A percentile compares a stretch with the other conserved stretches of the same genome.
These are phyloP conservation scores for Percopsis transmontana DNA, from an alignment of 2,113 vertebrate genomes.

Conservation along the genomic window DNA sequence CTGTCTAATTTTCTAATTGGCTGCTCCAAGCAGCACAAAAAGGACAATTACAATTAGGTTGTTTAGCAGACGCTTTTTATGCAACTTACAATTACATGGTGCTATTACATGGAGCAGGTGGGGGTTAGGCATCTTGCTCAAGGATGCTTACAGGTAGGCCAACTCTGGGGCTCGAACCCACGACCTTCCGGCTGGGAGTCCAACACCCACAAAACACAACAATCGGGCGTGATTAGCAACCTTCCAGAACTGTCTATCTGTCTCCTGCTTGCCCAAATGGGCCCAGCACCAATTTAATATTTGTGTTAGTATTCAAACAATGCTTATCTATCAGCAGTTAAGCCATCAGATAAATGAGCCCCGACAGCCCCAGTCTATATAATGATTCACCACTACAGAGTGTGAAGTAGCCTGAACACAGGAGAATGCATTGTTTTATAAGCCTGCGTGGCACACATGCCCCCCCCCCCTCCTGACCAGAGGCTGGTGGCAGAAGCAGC, in stretches of 20 bases:
- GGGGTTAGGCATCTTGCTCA: too few species aligned
- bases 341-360: slow-evolving; percentile 63
- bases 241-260: slow-evolving; percentile 14
- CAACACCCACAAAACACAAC: slow-evolving; percentile 16
- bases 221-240: slow-evolving; percentile 6
- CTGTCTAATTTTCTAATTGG: slow-evolving; percentile 7
- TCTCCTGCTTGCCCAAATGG: slow-evolving; percentile 31
- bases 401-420: slow-evolving; percentile 31
- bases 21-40: slow-evolving; percentile 26
- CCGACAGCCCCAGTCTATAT: slow-evolving; percentile 39
- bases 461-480: not conserved
- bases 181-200: too few species aligned
- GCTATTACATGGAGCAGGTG: too few species aligned
- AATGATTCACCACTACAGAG: slow-evolving; percentile 47
- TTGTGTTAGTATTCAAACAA: slow-evolving; percentile 48
- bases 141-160: too few species aligned
- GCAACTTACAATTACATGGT: too few species aligned
- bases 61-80: too few species aligned
- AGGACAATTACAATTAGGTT: too few species aligned
- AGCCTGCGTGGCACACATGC: not conserved
- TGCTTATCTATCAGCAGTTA: slow-evolving; percentile 61
- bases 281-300: slow-evolving; percentile 36
- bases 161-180: too few species aligned
- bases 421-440: not conserved
- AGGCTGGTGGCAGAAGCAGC: slow-evolving; percentile 14